phyloP scores from a whole-genome alignment of 23 tunicate species.

The Clavelina lepadiformis region DNA sequence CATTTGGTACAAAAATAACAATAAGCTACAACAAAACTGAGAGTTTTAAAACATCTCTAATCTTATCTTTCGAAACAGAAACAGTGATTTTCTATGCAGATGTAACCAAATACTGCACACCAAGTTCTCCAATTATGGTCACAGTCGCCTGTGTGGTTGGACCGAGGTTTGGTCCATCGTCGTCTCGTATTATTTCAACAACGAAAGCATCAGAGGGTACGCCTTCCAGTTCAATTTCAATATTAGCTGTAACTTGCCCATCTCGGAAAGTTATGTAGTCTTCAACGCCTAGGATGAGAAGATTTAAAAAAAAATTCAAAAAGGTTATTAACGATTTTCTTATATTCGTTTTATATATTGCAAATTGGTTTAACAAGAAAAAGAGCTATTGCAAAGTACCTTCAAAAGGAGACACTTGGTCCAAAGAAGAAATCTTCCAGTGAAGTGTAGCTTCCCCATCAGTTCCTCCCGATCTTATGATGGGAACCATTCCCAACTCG shows the following conservation, averaged over 20 bases:
- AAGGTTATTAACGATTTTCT: no score
- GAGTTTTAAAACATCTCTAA: neutral
- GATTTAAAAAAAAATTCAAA: neutral
- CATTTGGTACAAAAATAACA: neutral
- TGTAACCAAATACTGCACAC: no score
- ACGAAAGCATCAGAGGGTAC: constrained; percentile 73
- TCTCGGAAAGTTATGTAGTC: constrained; percentile 56
- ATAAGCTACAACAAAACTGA: neutral
- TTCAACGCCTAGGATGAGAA: constrained; percentile 48
- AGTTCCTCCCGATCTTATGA: constrained; percentile 86
- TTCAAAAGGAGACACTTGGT: constrained; percentile 72
- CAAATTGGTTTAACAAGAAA: neutral
- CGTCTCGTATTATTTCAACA: constrained; percentile 56
- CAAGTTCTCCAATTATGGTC: constrained; percentile 78
- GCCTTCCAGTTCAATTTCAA: constrained; percentile 67
- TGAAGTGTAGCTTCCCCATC: constrained; percentile 78
- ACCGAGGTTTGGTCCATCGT: constrained; percentile 50
- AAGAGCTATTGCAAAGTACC: constrained; percentile 37
- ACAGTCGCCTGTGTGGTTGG: constrained; percentile 56
- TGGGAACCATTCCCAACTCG: constrained; percentile 53
- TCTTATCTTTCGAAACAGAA: neutral
- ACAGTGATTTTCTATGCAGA: neutral
- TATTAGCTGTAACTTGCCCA: constrained; percentile 74
- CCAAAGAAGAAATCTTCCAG: constrained; percentile 79
- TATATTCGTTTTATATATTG: no score